Evolutionary conservation across 2,888 invertebrate genomes (phyloP), one percentile per base, ranked within the genome.

Genomic region (Ptycholaimellus sp.): DNA sequence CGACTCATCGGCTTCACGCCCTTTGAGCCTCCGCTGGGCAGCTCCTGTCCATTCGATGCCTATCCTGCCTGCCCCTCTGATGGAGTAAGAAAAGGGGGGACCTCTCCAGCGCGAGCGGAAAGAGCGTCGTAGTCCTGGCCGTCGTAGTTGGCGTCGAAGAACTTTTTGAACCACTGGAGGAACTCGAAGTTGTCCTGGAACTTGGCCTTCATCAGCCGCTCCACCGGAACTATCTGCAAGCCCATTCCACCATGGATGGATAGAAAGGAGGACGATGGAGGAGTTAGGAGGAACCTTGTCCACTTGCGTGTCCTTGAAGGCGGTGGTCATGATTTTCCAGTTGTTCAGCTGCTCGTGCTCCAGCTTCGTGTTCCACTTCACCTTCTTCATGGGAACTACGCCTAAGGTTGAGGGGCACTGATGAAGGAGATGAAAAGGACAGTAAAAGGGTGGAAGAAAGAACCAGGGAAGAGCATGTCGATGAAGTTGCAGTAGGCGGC

Each of bases 171-270:
- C 96, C 96, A 96, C 70, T 99, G 96, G 55, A 96, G 76, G 70
- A 96, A 96, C 69, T 96, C 96, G 72, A 96, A 96, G 70, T 96
- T 96, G 69, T 96, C 96, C 42, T 96, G 96, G 68, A 96, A 96
- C 59, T 87, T 75, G 59, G 85, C 93, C 67, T 93, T 93, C 63
- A 93, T 83, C 68, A 99, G 73, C 68, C 78, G 82, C 68, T 96
- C 93, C 66, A 99, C 87, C 49, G 90, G 85, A 65, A 96, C 85
- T 60, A 90, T 82, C 90, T 93, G 72, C 50, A 69, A 60, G n/a
- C n/a, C n/a, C n/a, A n/a, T n/a, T n/a, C n/a, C n/a, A n/a, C n/a
- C n/a, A n/a, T n/a, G n/a, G 20, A 30, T 13, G 17, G 11, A n/a
- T 36, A n/a, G 35, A 9, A 11, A 34, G 34, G 9, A 11, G 7